These are phyloP conservation scores for Heteropelma amictum DNA, from an alignment of 2,888 invertebrate genomes.

Conservation along the genomic window DNA sequence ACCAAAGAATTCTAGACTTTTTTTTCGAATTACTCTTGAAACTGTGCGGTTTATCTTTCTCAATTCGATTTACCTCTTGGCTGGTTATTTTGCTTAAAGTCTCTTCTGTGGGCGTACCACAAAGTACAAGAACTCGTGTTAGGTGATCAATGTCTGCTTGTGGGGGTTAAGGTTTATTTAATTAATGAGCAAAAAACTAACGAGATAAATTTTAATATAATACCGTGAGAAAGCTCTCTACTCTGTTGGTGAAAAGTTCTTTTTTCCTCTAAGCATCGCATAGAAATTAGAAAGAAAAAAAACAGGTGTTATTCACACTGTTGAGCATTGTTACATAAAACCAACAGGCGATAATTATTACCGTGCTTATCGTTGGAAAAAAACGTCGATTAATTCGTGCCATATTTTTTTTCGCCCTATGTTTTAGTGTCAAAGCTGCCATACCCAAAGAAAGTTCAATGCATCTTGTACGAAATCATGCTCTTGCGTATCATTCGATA, in stretches of 20 bases:
- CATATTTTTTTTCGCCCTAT: not conserved
- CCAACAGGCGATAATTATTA: constrained; percentile 1
- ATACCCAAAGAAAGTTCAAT: constrained; percentile 11
- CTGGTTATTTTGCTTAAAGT: constrained; percentile 92
- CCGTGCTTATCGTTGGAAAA: constrained; percentile 27
- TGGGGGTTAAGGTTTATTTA: constrained; percentile 73
- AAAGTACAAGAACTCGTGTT: constrained; percentile 91
- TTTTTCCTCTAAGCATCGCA: constrained; percentile 2
- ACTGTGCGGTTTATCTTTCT: constrained; percentile 8
- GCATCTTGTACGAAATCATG: constrained; percentile 34
- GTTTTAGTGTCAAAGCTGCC: constrained; percentile 4
- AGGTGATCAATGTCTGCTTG: constrained; percentile 92
- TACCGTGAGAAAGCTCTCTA: constrained; percentile 44
- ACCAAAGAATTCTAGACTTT: not conserved
- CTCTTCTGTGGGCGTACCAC: constrained; percentile 91
- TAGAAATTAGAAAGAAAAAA: not conserved
- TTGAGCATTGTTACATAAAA: not conserved
- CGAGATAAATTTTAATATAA: constrained; percentile 22
- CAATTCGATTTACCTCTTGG: constrained; percentile 87
- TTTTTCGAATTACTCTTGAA: not conserved
- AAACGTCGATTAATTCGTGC: constrained; percentile 27
- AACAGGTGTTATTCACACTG: constrained; percentile 6
- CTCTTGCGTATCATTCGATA: constrained; percentile 27
- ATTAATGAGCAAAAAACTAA: constrained; percentile 46
- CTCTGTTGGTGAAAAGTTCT: not conserved